These are phyloP conservation scores for Podarcis muralis DNA, from an alignment of 2,113 vertebrate species.

Conservation along the genomic window DNA sequence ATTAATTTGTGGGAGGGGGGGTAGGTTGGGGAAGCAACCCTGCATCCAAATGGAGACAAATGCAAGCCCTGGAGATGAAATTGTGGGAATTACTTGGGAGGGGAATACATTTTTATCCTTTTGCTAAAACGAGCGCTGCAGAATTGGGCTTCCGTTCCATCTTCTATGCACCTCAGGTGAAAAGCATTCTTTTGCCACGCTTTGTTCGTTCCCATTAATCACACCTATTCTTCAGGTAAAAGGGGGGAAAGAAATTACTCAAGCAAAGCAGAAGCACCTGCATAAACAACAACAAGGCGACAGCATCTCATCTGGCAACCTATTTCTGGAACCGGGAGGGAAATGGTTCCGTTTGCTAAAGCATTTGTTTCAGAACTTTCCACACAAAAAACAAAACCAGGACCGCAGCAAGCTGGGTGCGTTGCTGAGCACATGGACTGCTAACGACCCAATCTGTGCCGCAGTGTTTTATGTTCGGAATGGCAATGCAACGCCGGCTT, in stretches of 20 bases:
- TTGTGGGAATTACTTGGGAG: background rate
- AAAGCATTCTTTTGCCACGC: background rate
- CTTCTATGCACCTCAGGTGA: slow-evolving; percentile 1
- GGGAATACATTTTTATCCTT: background rate
- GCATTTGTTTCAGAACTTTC: background rate
- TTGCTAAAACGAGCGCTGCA: slow-evolving; percentile 10
- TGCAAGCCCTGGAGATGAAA: background rate
- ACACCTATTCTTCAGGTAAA: background rate
- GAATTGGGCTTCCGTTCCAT: slow-evolving; percentile 15
- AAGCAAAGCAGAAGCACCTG: background rate
- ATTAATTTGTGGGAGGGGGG: background rate
- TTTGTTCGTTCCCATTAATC: background rate
- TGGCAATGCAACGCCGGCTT: slow-evolving; percentile 30
- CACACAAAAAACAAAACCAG: slow-evolving; percentile 4
- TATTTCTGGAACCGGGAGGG: background rate
- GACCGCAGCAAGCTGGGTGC: background rate
- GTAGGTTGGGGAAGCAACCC: no score
- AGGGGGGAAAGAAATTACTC: background rate
- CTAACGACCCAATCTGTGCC: slow-evolving; percentile 4
- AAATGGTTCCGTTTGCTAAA: background rate
- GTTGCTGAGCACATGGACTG: background rate
- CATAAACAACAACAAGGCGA: slow-evolving; percentile 2
- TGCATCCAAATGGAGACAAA: background rate
- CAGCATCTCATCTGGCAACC: slow-evolving; percentile 5
- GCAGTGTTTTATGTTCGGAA: background rate